Evolutionary conservation across 2,113 vertebrate genomes (phyloP).

Genomic region (Nestor notabilis): DNA sequence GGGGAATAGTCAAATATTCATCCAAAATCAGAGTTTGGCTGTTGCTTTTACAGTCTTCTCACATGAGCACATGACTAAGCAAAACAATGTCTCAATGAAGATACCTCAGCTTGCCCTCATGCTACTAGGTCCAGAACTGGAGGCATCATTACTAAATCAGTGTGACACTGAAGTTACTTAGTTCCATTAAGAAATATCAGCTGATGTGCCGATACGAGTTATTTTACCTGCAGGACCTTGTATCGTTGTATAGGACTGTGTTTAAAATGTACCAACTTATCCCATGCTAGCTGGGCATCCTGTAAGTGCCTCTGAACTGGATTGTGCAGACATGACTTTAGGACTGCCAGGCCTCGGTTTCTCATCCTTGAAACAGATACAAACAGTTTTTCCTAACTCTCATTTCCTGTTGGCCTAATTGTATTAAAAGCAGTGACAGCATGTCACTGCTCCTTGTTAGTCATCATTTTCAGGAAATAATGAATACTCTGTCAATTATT

Average conservation of each 20-base stretch:
- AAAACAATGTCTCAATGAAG: neutral
- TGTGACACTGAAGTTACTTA: neutral
- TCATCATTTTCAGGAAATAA: neutral
- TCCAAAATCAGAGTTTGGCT: neutral
- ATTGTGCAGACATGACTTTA: neutral
- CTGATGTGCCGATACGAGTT: neutral
- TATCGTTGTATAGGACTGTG: neutral
- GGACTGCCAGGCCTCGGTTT: neutral
- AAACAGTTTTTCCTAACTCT: neutral
- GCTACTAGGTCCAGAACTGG: neutral
- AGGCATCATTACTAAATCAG: neutral
- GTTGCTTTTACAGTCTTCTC: neutral
- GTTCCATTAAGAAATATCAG: neutral
- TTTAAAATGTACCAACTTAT: neutral
- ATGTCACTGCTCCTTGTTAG: neutral
- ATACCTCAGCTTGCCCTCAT: neutral
- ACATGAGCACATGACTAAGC: neutral
- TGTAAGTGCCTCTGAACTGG: neutral
- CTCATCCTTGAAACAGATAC: neutral
- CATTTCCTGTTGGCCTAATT: neutral
- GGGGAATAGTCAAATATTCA: neutral
- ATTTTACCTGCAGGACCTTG: neutral
- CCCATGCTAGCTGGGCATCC: neutral
- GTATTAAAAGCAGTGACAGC: neutral
- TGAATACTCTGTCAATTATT: neutral